Conservation (phyloP, 2,888 invertebrate species). For the Scaptomyza flava region DNA sequence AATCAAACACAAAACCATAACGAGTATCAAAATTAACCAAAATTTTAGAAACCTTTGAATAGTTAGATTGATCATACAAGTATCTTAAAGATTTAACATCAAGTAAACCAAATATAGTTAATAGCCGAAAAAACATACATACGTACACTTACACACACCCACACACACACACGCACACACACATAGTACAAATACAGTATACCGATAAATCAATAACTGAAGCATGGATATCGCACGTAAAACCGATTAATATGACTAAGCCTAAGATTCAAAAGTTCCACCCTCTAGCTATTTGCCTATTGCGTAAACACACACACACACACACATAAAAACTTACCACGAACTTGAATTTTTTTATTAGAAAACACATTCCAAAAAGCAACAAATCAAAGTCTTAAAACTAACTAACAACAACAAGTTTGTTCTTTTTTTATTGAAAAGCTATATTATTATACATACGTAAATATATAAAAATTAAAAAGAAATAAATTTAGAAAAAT, state of each 20-base stretch:
- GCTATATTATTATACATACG: conserved; percentile 18
- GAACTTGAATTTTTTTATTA: conserved; percentile 60
- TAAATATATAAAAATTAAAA: conserved; percentile 25
- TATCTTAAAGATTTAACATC: conserved; percentile 30
- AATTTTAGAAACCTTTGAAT: not conserved
- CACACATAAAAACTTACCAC: conserved; percentile 1
- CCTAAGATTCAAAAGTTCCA: conserved; percentile 26
- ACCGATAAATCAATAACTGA: conserved; percentile 33
- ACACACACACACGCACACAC: conserved; percentile 33
- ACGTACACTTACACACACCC: conserved; percentile 22
- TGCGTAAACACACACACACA: not conserved
- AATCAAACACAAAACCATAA: conserved; percentile 1
- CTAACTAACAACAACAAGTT: conserved; percentile 52
- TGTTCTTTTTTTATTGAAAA: conserved; percentile 56
- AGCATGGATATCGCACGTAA: conserved; percentile 24
- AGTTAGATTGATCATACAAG: conserved; percentile 26
- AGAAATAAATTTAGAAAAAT: conserved; percentile 9
- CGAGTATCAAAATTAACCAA: conserved; percentile 27
- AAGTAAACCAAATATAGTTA: conserved; percentile 77
- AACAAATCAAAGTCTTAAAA: conserved; percentile 79
- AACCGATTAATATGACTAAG: conserved; percentile 33
- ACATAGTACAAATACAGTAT: conserved; percentile 73
- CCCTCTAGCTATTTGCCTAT: conserved; percentile 10
- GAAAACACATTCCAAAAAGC: conserved; percentile 79
- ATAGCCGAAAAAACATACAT: conserved; percentile 54